phyloP scores from a whole-genome alignment of 2,797 vertebrate species.

The Silurus lanzhouensis region DNA sequence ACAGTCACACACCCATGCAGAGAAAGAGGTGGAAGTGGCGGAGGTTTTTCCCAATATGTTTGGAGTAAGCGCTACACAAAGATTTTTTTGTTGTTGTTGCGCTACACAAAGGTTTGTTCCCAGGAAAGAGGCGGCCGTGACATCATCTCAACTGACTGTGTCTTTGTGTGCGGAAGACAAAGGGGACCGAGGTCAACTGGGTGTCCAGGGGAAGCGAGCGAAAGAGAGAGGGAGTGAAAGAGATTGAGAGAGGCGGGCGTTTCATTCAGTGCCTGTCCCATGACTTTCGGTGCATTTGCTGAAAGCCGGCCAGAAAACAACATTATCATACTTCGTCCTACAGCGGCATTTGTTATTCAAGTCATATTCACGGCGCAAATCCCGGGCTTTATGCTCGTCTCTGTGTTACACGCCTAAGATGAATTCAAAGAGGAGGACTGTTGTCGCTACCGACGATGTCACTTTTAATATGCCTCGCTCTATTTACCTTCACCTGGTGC shows the following conservation, averaged over 20 bases:
- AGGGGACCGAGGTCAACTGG: conserved; percentile 76
- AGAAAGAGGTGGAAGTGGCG: conserved; percentile 75
- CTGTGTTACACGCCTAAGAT: not conserved
- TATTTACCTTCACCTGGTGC: conserved; percentile 43
- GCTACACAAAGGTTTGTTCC: conserved; percentile 80
- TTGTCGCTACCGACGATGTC: not conserved
- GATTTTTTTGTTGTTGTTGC: conserved; percentile 82
- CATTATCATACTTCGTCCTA: conserved; percentile 40
- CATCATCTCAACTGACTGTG: conserved; percentile 83
- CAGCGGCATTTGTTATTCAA: conserved; percentile 16
- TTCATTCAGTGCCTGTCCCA: conserved; percentile 35
- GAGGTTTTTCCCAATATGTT: conserved; percentile 69
- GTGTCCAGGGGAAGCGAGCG: conserved; percentile 44
- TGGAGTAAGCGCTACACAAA: conserved; percentile 79
- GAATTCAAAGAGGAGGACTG: conserved; percentile 16
- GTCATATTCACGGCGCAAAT: conserved; percentile 21
- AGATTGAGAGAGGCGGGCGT: conserved; percentile 20
- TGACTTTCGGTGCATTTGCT: conserved; percentile 45
- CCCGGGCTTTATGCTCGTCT: not conserved
- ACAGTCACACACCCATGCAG: conserved; percentile 71
- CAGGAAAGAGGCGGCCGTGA: conserved; percentile 80
- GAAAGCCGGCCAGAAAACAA: conserved; percentile 24
- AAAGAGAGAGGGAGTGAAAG: conserved; percentile 31
- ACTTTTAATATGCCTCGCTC: conserved; percentile 19
- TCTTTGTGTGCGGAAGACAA: conserved; percentile 79